Conservation (phyloP, 2,888 invertebrate genomes). For the Aquatica leii region DNA sequence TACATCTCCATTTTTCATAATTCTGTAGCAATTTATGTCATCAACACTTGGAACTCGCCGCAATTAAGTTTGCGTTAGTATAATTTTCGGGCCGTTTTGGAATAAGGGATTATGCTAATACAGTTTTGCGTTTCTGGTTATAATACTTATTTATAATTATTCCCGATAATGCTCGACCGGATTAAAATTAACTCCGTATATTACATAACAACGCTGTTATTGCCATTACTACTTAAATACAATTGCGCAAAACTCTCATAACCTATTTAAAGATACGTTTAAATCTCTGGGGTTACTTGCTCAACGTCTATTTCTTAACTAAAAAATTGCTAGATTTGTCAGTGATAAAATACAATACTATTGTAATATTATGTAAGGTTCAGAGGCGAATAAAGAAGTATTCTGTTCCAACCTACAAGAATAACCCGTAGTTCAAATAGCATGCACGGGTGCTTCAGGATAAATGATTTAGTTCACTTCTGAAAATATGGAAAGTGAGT, state of each 20-base stretch:
- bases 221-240: conserved; percentile 24
- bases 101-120: conserved; percentile 53
- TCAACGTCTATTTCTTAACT: not conserved
- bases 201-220: conserved; percentile 22
- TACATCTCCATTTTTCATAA: conserved; percentile 40
- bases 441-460: conserved; percentile 49
- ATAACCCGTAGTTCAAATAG: conserved; percentile 45
- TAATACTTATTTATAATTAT: conserved; percentile 53
- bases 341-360: conserved; percentile 18
- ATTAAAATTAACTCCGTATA: conserved; percentile 37
- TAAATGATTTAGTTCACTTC: conserved; percentile 53
- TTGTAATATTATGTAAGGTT: conserved; percentile 15
- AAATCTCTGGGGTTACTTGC: not conserved
- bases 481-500: conserved; percentile 57
- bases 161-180: conserved; percentile 40
- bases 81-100: conserved; percentile 49
- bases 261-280: too few relatives aligned
- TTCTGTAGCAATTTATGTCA: conserved; percentile 46
- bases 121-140: conserved; percentile 41
- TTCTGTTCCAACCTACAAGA: conserved; percentile 47
- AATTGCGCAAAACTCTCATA: not conserved
- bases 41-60: conserved; percentile 41
- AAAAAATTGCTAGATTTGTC: conserved; percentile 13
- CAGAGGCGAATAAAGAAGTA: conserved; percentile 48
- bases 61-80: conserved; percentile 46